Percentiles rank a stretch among this genome's conserved stretches.
These are phyloP conservation scores for Craterocephalus amniculus DNA, from an alignment of 2,797 vertebrate species.

Conservation along the genomic window DNA sequence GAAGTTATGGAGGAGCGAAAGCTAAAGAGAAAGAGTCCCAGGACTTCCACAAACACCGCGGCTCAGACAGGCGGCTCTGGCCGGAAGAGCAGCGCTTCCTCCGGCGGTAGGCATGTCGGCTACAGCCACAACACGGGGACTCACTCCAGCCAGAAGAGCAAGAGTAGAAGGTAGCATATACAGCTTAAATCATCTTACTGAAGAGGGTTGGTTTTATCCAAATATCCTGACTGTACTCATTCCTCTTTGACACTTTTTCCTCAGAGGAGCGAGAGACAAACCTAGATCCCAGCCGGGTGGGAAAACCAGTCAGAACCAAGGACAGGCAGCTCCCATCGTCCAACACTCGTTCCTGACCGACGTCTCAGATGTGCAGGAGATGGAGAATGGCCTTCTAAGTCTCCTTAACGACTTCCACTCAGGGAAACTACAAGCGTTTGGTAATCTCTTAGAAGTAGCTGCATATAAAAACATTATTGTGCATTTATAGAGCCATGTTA, in stretches of 20 bases:
- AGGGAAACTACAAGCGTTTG: constrained; percentile 96
- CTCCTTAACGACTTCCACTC: constrained; percentile 98
- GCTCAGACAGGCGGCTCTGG: constrained; percentile 75
- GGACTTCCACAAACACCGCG: constrained; percentile 84
- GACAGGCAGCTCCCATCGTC: constrained; percentile 85
- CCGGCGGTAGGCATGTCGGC: constrained; percentile 83
- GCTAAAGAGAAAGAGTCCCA: constrained; percentile 91
- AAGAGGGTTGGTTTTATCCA: not conserved
- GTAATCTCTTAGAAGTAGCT: constrained; percentile 63
- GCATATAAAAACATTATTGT: not conserved
- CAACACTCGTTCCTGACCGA: constrained; percentile 98
- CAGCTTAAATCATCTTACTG: not conserved
- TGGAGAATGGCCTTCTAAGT: constrained; percentile 95
- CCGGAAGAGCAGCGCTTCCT: constrained; percentile 84
- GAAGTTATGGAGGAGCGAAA: constrained; percentile 92
- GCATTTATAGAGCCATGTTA: not conserved
- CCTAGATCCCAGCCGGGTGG: constrained; percentile 74
- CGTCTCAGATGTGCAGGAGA: constrained; percentile 97
- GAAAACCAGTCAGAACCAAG: constrained; percentile 48
- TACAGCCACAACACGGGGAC: constrained; percentile 83
- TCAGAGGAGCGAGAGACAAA: constrained; percentile 89
- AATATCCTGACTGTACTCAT: too few species aligned
- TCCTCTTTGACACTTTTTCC: not conserved
- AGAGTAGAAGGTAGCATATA: constrained; percentile 84
- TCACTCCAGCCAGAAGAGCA: constrained; percentile 87